Conservation (phyloP, 1,140 invertebrate genomes). For the Manduca sexta region DNA sequence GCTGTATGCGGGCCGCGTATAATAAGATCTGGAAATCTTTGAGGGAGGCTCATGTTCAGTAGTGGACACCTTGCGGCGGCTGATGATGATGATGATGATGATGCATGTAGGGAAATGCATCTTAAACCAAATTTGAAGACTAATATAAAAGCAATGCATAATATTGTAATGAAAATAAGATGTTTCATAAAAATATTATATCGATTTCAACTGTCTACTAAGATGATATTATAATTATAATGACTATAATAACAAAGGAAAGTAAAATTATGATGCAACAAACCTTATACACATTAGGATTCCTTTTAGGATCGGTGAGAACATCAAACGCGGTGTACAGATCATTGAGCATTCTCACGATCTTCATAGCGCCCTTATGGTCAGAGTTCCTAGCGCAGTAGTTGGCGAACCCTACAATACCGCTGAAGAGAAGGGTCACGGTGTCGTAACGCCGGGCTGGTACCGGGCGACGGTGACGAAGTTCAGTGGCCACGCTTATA, state of each 20-base stretch:
- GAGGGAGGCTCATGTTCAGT: too few species aligned
- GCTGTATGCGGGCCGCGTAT: too few species aligned
- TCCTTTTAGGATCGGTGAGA: slow-evolving; percentile 91
- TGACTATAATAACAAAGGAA: not conserved
- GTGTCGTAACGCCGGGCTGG: slow-evolving; percentile 88
- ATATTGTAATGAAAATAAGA: too few species aligned
- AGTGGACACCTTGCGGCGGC: too few species aligned
- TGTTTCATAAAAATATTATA: too few species aligned
- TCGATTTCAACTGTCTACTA: too few species aligned
- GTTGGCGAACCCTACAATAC: slow-evolving; percentile 93
- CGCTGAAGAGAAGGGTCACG: slow-evolving; percentile 94
- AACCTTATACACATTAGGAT: slow-evolving; percentile 97
- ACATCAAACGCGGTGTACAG: slow-evolving; percentile 94
- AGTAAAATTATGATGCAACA: not conserved
- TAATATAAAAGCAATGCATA: too few species aligned
- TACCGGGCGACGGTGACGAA: slow-evolving; percentile 91
- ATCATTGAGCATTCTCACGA: slow-evolving; percentile 92
- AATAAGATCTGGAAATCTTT: too few species aligned
- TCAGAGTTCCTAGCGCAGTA: slow-evolving; percentile 91
- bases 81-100: too few species aligned
- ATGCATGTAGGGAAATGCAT: too few species aligned
- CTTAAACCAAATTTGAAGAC: too few species aligned
- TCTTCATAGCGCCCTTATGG: slow-evolving; percentile 92
- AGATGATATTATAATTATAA: too few species aligned
- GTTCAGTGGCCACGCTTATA: slow-evolving; percentile 92